Evolutionary conservation across 1,140 invertebrate species (phyloP).

Genomic region (Neodiprion lecontei): DNA sequence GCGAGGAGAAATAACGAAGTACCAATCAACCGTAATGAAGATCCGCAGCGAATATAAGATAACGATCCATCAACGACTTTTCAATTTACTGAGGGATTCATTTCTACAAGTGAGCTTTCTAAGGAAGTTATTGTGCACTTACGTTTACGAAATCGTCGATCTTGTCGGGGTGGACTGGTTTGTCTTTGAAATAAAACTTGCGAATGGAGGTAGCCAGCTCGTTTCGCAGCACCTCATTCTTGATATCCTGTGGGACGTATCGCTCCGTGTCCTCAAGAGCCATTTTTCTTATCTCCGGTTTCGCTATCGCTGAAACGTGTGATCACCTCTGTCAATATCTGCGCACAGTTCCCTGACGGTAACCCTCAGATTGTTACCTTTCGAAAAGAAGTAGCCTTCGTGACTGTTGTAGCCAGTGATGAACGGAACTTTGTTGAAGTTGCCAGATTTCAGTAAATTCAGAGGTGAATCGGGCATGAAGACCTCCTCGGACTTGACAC

Average conservation of each 20-base stretch:
- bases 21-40: constrained; percentile 7
- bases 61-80: constrained; percentile 22
- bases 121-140: not conserved
- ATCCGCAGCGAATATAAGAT: not conserved
- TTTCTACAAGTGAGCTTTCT: not conserved
- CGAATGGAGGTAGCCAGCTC: not conserved
- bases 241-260: not conserved
- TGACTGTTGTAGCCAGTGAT: constrained; percentile 46
- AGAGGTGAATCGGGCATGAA: constrained; percentile 50
- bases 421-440: constrained; percentile 52
- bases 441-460: constrained; percentile 44
- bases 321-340: constrained; percentile 20
- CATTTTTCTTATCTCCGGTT: constrained; percentile 12
- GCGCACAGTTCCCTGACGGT: constrained; percentile 18
- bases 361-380: not conserved
- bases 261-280: not conserved
- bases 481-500: constrained; percentile 6
- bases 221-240: not conserved
- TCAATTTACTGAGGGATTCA: constrained; percentile 25
- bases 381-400: constrained; percentile 52
- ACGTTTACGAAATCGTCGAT: not conserved
- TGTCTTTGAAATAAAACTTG: not conserved
- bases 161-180: not conserved
- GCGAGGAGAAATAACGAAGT: constrained; percentile 24
- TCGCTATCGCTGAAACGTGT: constrained; percentile 17